phyloP scores from a whole-genome alignment of 2,113 vertebrate genomes.

The Penelope pileata region DNA sequence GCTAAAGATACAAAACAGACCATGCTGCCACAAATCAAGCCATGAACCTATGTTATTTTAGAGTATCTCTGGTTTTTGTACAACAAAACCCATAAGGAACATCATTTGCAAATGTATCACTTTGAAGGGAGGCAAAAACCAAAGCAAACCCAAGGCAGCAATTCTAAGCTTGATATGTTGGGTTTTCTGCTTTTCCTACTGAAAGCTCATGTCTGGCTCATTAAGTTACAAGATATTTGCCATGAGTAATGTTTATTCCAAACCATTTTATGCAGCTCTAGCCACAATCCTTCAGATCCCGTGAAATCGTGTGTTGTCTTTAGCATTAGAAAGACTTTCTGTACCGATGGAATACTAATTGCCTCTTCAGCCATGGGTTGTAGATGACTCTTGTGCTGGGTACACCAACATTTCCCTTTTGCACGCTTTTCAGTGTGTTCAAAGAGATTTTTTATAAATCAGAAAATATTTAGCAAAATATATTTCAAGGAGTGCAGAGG shows the following conservation, averaged over 20 bases:
- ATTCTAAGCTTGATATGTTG: not conserved
- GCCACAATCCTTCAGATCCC: not conserved
- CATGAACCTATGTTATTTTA: not conserved
- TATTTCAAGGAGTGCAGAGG: rapidly evolving
- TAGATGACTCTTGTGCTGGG: not conserved
- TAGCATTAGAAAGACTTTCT: not conserved
- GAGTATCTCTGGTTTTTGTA: not conserved
- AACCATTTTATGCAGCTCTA: slow-evolving; percentile 9
- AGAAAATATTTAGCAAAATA: not conserved
- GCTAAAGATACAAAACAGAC: not conserved
- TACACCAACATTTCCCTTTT: rapidly evolving
- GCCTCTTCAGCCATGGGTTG: rapidly evolving
- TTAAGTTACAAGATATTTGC: not conserved
- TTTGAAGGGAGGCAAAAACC: not conserved
- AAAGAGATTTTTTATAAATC: not conserved
- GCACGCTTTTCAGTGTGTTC: rapidly evolving
- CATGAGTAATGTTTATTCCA: slow-evolving; percentile 40
- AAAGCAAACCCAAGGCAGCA: not conserved
- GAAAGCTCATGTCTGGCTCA: slow-evolving; percentile 30
- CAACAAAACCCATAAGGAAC: not conserved
- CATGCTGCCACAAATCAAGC: not conserved
- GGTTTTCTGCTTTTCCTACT: not conserved
- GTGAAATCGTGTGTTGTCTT: not conserved
- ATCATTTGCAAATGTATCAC: not conserved
- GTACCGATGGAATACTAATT: not conserved